Evolutionary conservation across 2,888 invertebrate species (phyloP).

Genomic region (Cloeon dipterum): DNA sequence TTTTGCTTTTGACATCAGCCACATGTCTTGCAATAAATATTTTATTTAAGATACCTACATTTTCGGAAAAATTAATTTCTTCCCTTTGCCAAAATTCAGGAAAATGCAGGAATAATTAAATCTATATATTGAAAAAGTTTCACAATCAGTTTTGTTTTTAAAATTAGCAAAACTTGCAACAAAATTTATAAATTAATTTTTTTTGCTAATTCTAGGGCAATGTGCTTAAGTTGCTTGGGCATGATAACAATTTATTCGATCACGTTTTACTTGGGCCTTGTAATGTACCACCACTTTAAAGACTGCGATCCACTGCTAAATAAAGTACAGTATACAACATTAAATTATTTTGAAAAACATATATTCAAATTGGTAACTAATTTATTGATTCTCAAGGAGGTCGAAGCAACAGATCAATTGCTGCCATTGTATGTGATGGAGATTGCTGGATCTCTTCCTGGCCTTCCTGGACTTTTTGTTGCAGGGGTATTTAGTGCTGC

Average conservation of each 20-base stretch:
- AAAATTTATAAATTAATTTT: too few species aligned
- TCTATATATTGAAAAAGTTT: too few species aligned
- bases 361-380: too few species aligned
- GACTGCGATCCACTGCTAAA: slow-evolving; percentile 57
- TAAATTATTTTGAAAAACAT: slow-evolving; percentile 1
- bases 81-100: too few species aligned
- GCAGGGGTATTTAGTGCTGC: slow-evolving; percentile 91
- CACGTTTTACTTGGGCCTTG: slow-evolving; percentile 69
- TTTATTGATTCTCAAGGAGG: slow-evolving; percentile 13
- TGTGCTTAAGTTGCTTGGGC: slow-evolving; percentile 52
- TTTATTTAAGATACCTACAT: too few species aligned
- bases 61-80: too few species aligned
- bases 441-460: slow-evolving; percentile 46
- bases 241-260: slow-evolving; percentile 58
- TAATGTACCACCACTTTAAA: slow-evolving; percentile 58
- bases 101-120: too few species aligned
- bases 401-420: slow-evolving; percentile 53
- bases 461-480: slow-evolving; percentile 79
- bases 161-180: too few species aligned
- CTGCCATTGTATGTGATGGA: slow-evolving; percentile 78
- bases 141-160: too few species aligned
- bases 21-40: too few species aligned
- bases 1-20: too few species aligned
- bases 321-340: slow-evolving; percentile 24
- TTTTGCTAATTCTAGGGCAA: slow-evolving; percentile 26